Evolutionary conservation across 1,140 invertebrate species (phyloP).

Genomic region (Zaprionus camerounensis): DNA sequence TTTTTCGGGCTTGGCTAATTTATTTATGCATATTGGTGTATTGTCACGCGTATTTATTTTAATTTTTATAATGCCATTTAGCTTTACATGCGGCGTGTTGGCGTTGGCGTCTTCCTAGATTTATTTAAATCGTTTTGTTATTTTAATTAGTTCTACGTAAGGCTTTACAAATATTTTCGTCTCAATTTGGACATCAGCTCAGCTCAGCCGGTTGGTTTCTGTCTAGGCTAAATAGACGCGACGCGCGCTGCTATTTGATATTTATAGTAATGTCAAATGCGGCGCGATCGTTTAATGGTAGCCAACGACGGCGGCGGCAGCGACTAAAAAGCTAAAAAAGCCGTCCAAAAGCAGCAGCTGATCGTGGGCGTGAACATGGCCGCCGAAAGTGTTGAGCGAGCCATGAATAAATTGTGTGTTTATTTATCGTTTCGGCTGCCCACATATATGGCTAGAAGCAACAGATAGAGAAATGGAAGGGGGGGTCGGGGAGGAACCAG

Average conservation of each 20-base stretch:
- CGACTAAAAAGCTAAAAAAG: conserved; percentile 8
- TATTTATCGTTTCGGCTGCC: conserved; percentile 65
- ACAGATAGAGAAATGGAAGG: background rate
- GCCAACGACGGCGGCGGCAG: conserved; percentile 1
- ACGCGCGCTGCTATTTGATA: conserved; percentile 33
- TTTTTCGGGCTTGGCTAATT: conserved; percentile 53
- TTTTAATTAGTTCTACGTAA: conserved; percentile 73
- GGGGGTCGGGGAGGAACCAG: background rate
- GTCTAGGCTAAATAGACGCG: conserved; percentile 30
- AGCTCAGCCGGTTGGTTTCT: conserved; percentile 31
- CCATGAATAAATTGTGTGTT: conserved; percentile 73
- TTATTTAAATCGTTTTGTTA: conserved; percentile 73
- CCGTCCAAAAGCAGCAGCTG: conserved; percentile 13
- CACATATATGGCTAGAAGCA: conserved; percentile 41
- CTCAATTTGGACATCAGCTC: conserved; percentile 33
- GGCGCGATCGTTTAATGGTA: conserved; percentile 45
- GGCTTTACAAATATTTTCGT: conserved; percentile 36
- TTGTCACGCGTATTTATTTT: conserved; percentile 54
- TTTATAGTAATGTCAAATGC: conserved; percentile 56
- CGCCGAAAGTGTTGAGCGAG: conserved; percentile 71
- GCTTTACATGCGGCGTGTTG: conserved; percentile 48
- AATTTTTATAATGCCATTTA: conserved; percentile 73
- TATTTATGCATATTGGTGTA: conserved; percentile 64
- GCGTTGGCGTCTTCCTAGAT: conserved; percentile 42
- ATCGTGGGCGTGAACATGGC: conserved; percentile 71